Evolutionary conservation across 1,140 invertebrate species (phyloP).

Genomic region (Ctenoplectra terminalis): DNA sequence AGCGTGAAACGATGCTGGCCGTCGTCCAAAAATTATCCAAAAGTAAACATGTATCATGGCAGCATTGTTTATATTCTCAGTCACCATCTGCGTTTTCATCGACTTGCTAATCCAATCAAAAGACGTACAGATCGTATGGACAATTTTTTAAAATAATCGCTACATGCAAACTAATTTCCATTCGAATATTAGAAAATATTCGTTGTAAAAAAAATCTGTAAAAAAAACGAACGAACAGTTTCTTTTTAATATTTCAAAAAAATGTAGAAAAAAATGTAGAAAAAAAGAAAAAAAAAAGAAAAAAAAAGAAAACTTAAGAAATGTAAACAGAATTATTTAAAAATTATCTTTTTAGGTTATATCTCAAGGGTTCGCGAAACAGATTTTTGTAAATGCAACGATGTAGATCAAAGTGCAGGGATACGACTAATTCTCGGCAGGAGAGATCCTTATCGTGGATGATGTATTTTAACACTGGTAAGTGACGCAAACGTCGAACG

Average conservation of each 20-base stretch:
- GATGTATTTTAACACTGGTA: slow-evolving; percentile 32
- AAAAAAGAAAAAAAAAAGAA: no score
- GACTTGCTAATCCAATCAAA: neutral
- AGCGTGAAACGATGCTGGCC: slow-evolving; percentile 56
- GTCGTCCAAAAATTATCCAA: slow-evolving; percentile 65
- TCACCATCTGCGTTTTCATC: slow-evolving; percentile 34
- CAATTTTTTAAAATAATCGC: neutral
- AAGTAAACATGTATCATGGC: slow-evolving; percentile 64
- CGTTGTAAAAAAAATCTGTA: neutral
- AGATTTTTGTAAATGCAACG: neutral
- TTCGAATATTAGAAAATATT: no score
- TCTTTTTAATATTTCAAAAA: neutral
- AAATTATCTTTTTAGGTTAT: neutral
- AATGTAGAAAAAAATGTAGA: no score
- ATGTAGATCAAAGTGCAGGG: neutral
- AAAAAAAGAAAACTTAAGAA: no score
- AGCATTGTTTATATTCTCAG: slow-evolving; percentile 50
- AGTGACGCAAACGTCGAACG: neutral
- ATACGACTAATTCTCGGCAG: slow-evolving; percentile 22
- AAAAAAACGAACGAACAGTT: neutral
- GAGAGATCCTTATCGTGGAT: slow-evolving; percentile 46
- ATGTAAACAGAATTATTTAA: no score
- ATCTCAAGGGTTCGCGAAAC: neutral
- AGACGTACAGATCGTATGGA: neutral
- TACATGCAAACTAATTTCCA: neutral